These are phyloP conservation scores for Dermochelys coriacea DNA, from an alignment of 2,797 vertebrate genomes.

Conservation along the genomic window DNA sequence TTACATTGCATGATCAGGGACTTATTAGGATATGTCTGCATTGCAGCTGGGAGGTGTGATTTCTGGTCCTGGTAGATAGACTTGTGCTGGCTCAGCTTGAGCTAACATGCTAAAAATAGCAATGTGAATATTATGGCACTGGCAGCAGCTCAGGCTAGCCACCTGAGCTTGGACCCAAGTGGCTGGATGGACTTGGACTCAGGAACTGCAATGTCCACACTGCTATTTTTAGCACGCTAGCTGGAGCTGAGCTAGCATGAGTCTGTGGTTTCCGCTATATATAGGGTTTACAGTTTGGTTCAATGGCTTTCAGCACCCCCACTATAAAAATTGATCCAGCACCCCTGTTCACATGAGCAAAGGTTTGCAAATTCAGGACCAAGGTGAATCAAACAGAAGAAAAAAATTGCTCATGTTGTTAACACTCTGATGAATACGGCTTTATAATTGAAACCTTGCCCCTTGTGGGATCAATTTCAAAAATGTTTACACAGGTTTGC, in stretches of 20 bases:
- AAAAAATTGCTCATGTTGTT: conserved; percentile 44
- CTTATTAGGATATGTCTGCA: neutral
- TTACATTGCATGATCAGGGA: neutral
- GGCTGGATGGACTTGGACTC: neutral
- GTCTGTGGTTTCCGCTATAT: neutral
- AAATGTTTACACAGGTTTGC: conserved; percentile 68
- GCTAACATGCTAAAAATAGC: neutral
- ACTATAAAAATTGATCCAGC: too few species aligned
- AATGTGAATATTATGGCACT: neutral
- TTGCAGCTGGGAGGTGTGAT: neutral
- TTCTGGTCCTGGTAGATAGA: neutral
- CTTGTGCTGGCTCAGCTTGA: neutral
- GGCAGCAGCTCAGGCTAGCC: neutral
- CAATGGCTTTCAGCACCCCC: too few species aligned
- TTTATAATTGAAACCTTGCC: conserved; percentile 49
- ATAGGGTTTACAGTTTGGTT: too few species aligned
- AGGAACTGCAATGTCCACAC: too few species aligned
- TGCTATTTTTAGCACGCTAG: neutral
- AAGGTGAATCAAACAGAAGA: conserved; percentile 32
- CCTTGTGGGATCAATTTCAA: conserved; percentile 60
- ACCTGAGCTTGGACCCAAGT: neutral
- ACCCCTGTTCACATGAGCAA: conserved; percentile 9
- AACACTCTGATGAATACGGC: conserved; percentile 56
- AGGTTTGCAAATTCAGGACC: conserved; percentile 41
- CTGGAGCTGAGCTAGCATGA: too few species aligned